Conservation (phyloP, 2,797 vertebrate genomes). For the Hemitrygon akajei region DNA sequence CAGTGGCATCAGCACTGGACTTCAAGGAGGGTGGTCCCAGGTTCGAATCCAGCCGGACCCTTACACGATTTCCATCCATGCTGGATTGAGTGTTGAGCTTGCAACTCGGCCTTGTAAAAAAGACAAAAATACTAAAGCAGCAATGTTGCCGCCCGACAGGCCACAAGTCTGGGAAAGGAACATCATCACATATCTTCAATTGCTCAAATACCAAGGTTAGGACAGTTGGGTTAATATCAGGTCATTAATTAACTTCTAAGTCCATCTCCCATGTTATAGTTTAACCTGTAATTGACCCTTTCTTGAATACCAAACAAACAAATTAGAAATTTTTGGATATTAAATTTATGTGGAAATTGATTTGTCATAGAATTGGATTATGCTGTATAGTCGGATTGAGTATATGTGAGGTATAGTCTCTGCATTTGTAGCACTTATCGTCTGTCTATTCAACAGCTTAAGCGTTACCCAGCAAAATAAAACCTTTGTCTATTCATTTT, state of each 20-base stretch:
- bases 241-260: constrained; percentile 16
- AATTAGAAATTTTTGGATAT: not conserved
- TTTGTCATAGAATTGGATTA: not conserved
- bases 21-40: no score
- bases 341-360: not conserved
- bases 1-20: no score
- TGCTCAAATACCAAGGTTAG: not conserved
- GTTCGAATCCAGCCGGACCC: no score
- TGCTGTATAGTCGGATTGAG: not conserved
- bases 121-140: no score
- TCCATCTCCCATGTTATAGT: not conserved
- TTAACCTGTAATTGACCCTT: not conserved
- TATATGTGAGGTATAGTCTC: not conserved
- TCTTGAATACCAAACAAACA: not conserved
- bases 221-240: not conserved
- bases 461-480: not conserved
- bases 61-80: no score
- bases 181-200: not conserved
- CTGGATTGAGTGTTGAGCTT: no score
- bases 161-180: no score
- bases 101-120: no score
- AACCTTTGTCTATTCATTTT: not conserved
- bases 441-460: not conserved
- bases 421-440: not conserved
- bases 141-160: no score